These are phyloP conservation scores for Tholera decimalis DNA, from an alignment of 2,888 invertebrate genomes.

Conservation along the genomic window DNA sequence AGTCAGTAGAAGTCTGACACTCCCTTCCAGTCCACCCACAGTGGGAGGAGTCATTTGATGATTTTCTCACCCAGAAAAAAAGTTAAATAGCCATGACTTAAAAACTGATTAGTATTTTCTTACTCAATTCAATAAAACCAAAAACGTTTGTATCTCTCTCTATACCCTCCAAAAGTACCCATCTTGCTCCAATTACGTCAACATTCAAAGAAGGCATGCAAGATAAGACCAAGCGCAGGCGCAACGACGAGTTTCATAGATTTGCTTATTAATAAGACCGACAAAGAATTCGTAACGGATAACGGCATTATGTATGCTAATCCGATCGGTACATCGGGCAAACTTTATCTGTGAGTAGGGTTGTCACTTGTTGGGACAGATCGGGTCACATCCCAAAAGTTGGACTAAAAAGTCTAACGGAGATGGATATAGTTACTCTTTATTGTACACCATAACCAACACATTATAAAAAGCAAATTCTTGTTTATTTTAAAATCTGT, in stretches of 20 bases:
- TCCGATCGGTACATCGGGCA: constrained; percentile 64
- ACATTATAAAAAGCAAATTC: too few relatives aligned
- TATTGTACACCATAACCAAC: too few relatives aligned
- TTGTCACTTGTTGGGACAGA: constrained; percentile 26
- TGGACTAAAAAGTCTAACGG: too few relatives aligned
- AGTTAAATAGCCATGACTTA: too few relatives aligned
- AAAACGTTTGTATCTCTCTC: not conserved
- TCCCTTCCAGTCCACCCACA: too few relatives aligned
- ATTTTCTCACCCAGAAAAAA: too few relatives aligned
- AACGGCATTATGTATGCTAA: constrained; percentile 82
- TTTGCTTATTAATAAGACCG: constrained; percentile 87
- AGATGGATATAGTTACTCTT: too few relatives aligned
- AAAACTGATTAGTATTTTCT: too few relatives aligned
- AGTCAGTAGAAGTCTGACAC: too few relatives aligned
- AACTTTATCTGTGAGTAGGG: constrained; percentile 60
- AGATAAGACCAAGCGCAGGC: constrained; percentile 67
- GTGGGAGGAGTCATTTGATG: too few relatives aligned
- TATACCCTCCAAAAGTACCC: not conserved
- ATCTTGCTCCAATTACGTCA: constrained; percentile 32
- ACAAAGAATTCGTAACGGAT: constrained; percentile 85
- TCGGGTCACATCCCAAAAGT: not conserved
- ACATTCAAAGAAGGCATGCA: constrained; percentile 48
- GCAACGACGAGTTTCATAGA: constrained; percentile 80
- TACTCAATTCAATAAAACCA: not conserved
- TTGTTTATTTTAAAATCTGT: too few relatives aligned